A percentile compares a stretch with the other conserved stretches of the same genome.
phyloP scores from a whole-genome alignment of 2,888 invertebrate species.

The Phortica magna region DNA sequence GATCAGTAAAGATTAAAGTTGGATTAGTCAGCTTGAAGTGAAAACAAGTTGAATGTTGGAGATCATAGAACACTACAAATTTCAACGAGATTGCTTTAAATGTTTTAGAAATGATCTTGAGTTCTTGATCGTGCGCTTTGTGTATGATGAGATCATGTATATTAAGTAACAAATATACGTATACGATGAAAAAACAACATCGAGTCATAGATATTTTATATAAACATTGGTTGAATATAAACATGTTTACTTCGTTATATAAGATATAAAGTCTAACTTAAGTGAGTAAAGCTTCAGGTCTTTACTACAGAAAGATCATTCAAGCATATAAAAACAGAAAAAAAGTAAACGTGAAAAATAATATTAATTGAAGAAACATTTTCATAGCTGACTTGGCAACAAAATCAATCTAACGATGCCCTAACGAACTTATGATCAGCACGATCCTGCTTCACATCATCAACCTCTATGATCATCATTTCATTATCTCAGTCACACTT shows the following conservation, averaged over 20 bases:
- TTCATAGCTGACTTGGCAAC: background rate
- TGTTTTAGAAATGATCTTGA: background rate
- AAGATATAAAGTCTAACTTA: no score
- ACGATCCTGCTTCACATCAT: constrained; percentile 1
- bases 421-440: background rate
- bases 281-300: no score
- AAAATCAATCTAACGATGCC: background rate
- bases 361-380: background rate
- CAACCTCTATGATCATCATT: background rate
- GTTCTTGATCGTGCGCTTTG: no score
- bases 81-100: background rate
- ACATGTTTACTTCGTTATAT: no score
- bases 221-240: no score
- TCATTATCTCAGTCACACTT: constrained; percentile 4
- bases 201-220: no score
- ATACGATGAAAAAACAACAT: no score
- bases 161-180: no score
- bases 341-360: background rate
- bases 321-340: background rate
- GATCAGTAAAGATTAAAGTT: background rate
- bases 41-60: no score
- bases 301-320: no score
- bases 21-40: no score
- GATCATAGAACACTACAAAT: background rate
- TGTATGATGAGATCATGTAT: no score